These are phyloP conservation scores for Gadus macrocephalus DNA, from an alignment of 2,113 vertebrate species.

Conservation along the genomic window DNA sequence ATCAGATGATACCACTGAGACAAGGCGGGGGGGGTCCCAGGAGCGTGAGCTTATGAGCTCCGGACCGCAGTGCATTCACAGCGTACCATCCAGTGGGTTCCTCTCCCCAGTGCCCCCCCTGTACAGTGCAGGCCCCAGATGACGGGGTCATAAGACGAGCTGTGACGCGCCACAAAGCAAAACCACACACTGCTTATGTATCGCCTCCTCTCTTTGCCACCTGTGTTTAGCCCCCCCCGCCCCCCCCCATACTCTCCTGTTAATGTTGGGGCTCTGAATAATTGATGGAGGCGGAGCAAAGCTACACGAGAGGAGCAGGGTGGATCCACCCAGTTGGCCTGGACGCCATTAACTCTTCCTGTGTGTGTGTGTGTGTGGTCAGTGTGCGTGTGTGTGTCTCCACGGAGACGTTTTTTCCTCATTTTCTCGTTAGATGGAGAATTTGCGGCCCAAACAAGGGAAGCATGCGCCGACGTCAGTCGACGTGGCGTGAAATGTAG, in stretches of 20 bases:
- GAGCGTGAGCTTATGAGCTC: too few relatives aligned
- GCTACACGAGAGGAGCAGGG: constrained; percentile 59
- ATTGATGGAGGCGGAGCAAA: constrained; percentile 58
- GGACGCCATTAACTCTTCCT: neutral
- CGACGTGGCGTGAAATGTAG: too few relatives aligned
- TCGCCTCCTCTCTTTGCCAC: constrained; percentile 33
- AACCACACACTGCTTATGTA: neutral
- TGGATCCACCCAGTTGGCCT: neutral
- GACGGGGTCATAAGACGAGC: neutral
- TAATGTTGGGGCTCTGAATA: constrained; percentile 65
- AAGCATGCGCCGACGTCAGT: too few relatives aligned
- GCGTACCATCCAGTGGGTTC: too few relatives aligned
- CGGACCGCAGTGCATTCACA: too few relatives aligned
- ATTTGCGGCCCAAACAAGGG: too few relatives aligned
- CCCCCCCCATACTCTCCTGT: constrained; percentile 27
- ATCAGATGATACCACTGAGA: too few relatives aligned
- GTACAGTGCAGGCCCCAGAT: constrained; percentile 43
- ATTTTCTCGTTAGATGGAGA: too few relatives aligned
- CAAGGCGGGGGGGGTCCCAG: too few relatives aligned
- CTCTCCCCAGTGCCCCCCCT: constrained; percentile 39
- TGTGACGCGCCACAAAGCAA: neutral
- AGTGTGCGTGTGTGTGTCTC: neutral
- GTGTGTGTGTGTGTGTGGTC: neutral
- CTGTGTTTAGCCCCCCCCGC: constrained; percentile 26
- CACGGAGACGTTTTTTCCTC: neutral